Conservation (phyloP, 2,888 invertebrate genomes). For the Pogonocherus hispidulus region DNA sequence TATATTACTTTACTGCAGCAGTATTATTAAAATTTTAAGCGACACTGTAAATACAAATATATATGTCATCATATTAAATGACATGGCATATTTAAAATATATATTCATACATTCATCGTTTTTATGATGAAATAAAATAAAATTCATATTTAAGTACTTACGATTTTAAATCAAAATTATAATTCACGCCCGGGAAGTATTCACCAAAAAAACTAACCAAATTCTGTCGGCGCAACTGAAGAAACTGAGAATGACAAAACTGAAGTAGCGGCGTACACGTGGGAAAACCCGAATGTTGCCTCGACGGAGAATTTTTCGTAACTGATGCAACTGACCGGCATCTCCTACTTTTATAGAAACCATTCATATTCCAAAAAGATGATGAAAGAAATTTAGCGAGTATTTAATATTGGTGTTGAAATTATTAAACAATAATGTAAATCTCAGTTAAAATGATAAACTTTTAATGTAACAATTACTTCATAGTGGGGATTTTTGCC, state of each 20-base stretch:
- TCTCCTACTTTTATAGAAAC: constrained; percentile 10
- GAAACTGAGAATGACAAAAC: background rate
- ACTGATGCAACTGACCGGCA: background rate
- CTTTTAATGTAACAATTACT: background rate
- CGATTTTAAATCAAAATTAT: background rate
- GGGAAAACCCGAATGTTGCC: background rate
- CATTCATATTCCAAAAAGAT: constrained; percentile 9
- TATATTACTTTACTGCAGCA: too few relatives aligned
- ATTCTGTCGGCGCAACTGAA: background rate
- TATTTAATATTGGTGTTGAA: background rate
- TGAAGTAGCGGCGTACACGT: background rate
- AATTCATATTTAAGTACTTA: background rate
- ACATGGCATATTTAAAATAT: too few relatives aligned
- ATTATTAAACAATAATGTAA: background rate
- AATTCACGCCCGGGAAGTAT: background rate
- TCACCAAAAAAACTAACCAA: background rate
- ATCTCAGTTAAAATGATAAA: background rate
- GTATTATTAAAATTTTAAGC: too few relatives aligned
- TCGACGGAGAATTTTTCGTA: constrained; percentile 1
- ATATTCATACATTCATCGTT: too few relatives aligned
- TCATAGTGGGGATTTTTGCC: too few relatives aligned
- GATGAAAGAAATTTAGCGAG: constrained; percentile 3
- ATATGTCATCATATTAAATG: too few relatives aligned
- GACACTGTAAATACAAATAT: too few relatives aligned
- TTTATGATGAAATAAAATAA: too few relatives aligned